A percentile compares a stretch with the other conserved stretches of the same genome.
These are phyloP conservation scores for Ambastaia sidthimunki DNA, from an alignment of 2,797 vertebrate genomes.

Conservation along the genomic window DNA sequence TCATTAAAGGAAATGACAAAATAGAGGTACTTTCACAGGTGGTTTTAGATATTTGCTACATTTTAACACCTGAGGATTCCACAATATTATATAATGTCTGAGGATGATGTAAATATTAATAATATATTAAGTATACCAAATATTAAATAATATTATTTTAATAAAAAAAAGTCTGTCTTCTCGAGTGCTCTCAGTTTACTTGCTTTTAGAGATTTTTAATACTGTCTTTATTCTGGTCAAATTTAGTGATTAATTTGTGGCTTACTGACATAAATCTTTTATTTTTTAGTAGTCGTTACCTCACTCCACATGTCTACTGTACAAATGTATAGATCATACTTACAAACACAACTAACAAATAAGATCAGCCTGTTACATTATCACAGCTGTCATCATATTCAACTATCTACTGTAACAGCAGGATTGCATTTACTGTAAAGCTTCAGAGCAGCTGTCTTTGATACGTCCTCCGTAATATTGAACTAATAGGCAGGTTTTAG, in stretches of 20 bases:
- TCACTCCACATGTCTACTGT: too few relatives aligned
- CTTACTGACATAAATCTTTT: background rate
- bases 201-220: background rate
- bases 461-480: background rate
- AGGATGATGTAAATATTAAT: too few relatives aligned
- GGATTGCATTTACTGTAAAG: background rate
- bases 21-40: too few relatives aligned
- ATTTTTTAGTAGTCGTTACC: background rate
- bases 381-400: constrained; percentile 1
- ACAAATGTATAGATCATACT: background rate
- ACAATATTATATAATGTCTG: background rate
- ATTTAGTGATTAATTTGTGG: background rate
- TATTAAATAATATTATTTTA: too few relatives aligned
- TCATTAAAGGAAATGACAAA: background rate
- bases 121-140: too few relatives aligned
- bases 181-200: too few relatives aligned
- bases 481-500: background rate
- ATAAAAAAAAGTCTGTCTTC: too few relatives aligned
- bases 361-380: constrained; percentile 3
- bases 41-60: background rate
- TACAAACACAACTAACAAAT: background rate
- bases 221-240: background rate
- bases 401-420: background rate
- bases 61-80: background rate
- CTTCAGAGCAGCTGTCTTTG: background rate